Evolutionary conservation across 2,888 invertebrate species (phyloP).

Genomic region (Creontiades dilutus): DNA sequence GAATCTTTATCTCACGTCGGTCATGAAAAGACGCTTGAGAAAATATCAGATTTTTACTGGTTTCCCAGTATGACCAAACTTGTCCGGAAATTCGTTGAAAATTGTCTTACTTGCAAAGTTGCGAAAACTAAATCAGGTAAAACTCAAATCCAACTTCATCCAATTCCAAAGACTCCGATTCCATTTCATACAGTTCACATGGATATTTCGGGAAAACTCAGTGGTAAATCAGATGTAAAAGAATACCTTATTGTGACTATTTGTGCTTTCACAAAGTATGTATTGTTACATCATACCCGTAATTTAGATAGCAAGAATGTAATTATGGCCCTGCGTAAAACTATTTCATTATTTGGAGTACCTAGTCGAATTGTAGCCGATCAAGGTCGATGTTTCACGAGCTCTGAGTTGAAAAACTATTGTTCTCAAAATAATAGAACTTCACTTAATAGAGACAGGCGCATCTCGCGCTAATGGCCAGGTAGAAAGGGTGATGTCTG

Average conservation of each 20-base stretch:
- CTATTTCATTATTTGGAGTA: constrained; percentile 30
- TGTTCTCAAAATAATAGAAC: constrained; percentile 20
- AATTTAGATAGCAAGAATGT: constrained; percentile 2
- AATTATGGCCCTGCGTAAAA: neutral
- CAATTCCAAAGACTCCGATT: constrained; percentile 35
- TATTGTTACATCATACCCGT: neutral
- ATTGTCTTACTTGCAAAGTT: no score
- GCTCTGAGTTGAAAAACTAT: constrained; percentile 27
- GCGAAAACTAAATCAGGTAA: no score
- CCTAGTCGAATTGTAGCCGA: constrained; percentile 25
- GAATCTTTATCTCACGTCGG: no score
- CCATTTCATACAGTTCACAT: constrained; percentile 57
- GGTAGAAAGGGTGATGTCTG: constrained; percentile 31
- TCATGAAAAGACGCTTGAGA: no score
- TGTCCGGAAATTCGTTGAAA: no score
- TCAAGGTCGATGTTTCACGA: constrained; percentile 47
- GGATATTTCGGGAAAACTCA: constrained; percentile 45
- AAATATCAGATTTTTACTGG: no score
- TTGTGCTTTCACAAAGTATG: no score
- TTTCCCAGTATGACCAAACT: no score
- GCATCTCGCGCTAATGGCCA: constrained; percentile 32
- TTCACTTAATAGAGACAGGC: constrained; percentile 26
- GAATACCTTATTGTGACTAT: constrained; percentile 24
- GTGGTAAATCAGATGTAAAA: constrained; percentile 28
- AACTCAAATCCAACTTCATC: constrained; percentile 52